Evolutionary conservation across 2,797 vertebrate species (phyloP).

Genomic region (Microtus californicus): DNA sequence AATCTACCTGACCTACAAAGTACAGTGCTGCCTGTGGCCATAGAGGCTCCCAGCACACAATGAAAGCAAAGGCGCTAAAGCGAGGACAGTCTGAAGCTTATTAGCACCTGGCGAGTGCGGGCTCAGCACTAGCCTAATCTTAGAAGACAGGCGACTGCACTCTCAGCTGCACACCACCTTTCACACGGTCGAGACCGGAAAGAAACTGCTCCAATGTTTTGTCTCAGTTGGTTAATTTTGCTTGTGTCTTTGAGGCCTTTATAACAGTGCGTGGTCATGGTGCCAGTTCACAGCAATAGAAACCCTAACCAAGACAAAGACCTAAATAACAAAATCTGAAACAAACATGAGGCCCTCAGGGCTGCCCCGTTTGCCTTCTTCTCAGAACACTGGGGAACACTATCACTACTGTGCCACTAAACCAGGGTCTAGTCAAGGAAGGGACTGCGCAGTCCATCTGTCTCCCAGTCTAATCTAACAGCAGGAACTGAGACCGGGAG

Average conservation of each 20-base stretch:
- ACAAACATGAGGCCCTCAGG: background rate
- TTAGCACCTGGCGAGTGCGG: background rate
- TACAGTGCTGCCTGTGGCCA: background rate
- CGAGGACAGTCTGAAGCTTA: background rate
- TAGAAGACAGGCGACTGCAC: background rate
- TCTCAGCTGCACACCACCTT: background rate
- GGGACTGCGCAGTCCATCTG: background rate
- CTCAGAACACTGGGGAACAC: background rate
- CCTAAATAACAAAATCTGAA: background rate
- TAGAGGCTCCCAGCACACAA: background rate
- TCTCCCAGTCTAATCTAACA: background rate
- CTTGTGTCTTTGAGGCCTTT: background rate
- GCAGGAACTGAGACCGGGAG: background rate
- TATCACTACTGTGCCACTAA: background rate
- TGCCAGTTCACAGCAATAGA: too few relatives aligned
- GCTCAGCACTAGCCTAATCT: background rate
- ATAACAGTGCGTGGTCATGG: too few relatives aligned
- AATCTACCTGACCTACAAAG: background rate
- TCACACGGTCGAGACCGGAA: background rate
- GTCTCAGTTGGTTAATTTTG: background rate
- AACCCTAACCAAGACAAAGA: too few relatives aligned
- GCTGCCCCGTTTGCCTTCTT: too few relatives aligned
- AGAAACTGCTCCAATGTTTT: background rate
- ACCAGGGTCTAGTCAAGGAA: background rate
- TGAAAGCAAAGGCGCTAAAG: background rate